Base-by-base conservation (phyloP, 2,888 invertebrate genomes). In the Caenorhabditis sp. region DNA sequence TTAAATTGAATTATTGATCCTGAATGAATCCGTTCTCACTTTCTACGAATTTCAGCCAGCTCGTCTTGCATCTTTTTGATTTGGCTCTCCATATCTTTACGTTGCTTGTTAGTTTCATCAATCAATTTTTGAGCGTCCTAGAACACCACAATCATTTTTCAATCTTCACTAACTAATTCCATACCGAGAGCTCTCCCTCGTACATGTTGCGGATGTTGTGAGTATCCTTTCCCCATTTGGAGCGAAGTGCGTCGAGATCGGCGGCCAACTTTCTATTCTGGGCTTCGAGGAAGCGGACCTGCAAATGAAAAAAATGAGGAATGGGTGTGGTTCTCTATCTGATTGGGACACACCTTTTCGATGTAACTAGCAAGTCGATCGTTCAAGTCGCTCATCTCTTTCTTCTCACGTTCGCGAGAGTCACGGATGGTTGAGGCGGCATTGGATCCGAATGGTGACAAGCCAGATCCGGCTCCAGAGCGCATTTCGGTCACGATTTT, bases 331-430 rank as follows among this genome's bases (percentile, higher is more conserved):
- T 54, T 69, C 58, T 31, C 49, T 31, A 16, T 63, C 19, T 54
- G 19, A n/a, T n/a, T n/a, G n/a, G n/a, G n/a, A 16, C 51, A 41
- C 26, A 77, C 90, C 91, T 93, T 93, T 92, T 94, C 94, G 86
- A 94, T 94, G 91, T 94, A 94, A 90, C 90, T 92, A 85, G 93
- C 94, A 77, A 94, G 93, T 70, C 94, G 91, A 89, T 94, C 94
- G 90, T 94, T 94, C 86, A 94, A 89, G 85, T 94, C 93, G 88
- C 92, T 93, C 93, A 94, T 92, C 89, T 94, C 93, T 89, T 93
- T 93, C 93, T 84, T 84, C 90, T 94, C 94, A 82, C 91, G 92
- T 84, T 93, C 93, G 41, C 94, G 90, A 73, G 89, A 89, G 75
- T 91, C 91, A 75, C 92, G 90, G 86, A 93, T 93, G 44, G 93